Evolutionary conservation across 2,797 vertebrate genomes (phyloP).

Genomic region (Parambassis ranga): DNA sequence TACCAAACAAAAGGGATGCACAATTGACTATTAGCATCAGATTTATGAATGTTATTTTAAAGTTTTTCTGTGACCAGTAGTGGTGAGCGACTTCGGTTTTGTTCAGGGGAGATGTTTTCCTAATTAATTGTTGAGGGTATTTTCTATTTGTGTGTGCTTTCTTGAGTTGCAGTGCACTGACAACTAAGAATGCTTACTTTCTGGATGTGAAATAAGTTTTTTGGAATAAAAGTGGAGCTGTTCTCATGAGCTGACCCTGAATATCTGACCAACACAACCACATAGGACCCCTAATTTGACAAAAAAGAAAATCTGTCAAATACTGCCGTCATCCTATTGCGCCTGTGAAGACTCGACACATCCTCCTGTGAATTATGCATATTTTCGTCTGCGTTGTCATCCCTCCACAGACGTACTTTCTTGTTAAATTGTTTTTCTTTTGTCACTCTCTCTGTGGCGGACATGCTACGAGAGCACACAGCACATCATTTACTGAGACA

Average conservation of each 20-base stretch:
- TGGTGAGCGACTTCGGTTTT: too few relatives aligned
- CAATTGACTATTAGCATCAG: too few relatives aligned
- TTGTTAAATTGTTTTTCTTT: not conserved
- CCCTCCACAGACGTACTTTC: slow-evolving; percentile 6
- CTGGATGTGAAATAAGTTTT: too few relatives aligned
- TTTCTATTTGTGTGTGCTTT: too few relatives aligned
- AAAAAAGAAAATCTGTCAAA: slow-evolving; percentile 16
- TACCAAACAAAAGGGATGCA: too few relatives aligned
- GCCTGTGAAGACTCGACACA: not conserved
- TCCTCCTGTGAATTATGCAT: not conserved
- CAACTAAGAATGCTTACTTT: too few relatives aligned
- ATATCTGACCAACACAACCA: not conserved
- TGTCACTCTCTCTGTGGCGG: slow-evolving; percentile 27
- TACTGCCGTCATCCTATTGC: not conserved
- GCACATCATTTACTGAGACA: slow-evolving; percentile 45
- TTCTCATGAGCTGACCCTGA: slow-evolving; percentile 7
- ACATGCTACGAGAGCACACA: slow-evolving; percentile 30
- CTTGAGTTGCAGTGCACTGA: too few relatives aligned
- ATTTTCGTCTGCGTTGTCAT: slow-evolving; percentile 20
- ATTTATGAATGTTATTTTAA: too few relatives aligned
- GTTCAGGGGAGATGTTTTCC: too few relatives aligned
- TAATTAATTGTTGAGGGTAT: too few relatives aligned
- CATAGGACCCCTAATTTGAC: not conserved
- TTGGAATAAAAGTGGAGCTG: not conserved
- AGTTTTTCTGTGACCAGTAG: too few relatives aligned